Percentiles rank a stretch among this genome's conserved stretches.
These are phyloP conservation scores for Pristionchus japonicus DNA, from an alignment of 2,888 invertebrate species.

Conservation along the genomic window DNA sequence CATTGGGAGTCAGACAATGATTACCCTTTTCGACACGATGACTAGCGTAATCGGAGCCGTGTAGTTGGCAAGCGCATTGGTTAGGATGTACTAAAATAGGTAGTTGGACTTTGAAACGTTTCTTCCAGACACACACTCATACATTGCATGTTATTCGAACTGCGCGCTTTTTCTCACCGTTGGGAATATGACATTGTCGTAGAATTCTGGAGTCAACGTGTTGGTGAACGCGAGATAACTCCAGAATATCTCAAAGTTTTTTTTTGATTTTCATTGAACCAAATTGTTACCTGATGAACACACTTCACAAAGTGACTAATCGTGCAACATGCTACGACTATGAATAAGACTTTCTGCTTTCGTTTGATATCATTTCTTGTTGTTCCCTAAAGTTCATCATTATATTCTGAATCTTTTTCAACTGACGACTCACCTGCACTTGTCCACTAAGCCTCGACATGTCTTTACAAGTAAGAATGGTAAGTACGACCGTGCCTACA, in stretches of 20 bases:
- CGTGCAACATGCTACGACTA: neutral
- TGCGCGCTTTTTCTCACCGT: neutral
- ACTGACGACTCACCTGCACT: neutral
- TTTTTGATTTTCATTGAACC: too few relatives aligned
- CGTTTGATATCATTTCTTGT: neutral
- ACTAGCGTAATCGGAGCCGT: neutral
- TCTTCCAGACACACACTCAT: neutral
- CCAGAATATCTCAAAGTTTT: neutral
- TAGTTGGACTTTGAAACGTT: neutral
- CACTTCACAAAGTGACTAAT: neutral
- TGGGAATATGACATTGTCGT: neutral
- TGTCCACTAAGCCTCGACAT: neutral
- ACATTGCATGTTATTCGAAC: neutral
- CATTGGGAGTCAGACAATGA: neutral
- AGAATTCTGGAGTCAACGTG: neutral
- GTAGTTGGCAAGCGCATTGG: neutral
- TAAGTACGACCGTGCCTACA: neutral
- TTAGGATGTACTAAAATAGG: neutral
- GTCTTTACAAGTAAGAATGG: neutral
- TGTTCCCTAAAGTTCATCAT: neutral
- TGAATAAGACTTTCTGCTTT: neutral
- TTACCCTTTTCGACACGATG: neutral
- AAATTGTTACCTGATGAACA: neutral
- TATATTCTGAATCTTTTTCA: neutral
- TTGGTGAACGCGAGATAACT: neutral